Percentiles rank a stretch among this genome's conserved stretches.
Evolutionary conservation across 1,140 invertebrate genomes (phyloP).

Genomic region (Bacillus rossius): DNA sequence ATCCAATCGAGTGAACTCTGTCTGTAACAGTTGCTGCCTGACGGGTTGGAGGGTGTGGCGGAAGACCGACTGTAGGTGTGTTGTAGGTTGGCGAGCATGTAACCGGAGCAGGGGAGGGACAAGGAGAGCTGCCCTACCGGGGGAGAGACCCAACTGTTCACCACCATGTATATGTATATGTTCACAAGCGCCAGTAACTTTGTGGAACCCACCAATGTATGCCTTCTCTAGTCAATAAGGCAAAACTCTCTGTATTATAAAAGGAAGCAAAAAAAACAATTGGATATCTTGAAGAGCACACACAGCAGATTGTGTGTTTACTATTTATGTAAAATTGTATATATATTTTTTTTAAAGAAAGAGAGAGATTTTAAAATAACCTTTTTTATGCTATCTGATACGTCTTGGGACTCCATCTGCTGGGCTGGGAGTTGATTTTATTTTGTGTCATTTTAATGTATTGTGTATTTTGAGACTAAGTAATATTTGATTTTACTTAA

Average conservation of each 20-base stretch:
- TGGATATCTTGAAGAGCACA: too few relatives aligned
- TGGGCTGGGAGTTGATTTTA: too few relatives aligned
- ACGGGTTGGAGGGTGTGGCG: too few relatives aligned
- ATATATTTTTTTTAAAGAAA: conserved; percentile 17
- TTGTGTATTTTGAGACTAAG: too few relatives aligned
- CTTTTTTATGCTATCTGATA: conserved; percentile 1
- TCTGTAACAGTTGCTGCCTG: too few relatives aligned
- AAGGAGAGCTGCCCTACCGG: conserved; percentile 7
- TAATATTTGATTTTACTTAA: background rate
- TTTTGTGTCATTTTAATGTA: too few relatives aligned
- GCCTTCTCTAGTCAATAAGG: conserved; percentile 13
- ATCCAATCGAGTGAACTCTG: too few relatives aligned
- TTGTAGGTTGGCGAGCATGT: background rate
- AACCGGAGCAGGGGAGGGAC: conserved; percentile 8
- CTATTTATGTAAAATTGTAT: conserved; percentile 19
- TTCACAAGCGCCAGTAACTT: conserved; percentile 14
- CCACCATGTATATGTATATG: too few relatives aligned
- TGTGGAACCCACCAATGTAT: conserved; percentile 1
- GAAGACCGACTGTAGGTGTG: too few relatives aligned
- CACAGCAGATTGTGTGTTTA: conserved; percentile 6
- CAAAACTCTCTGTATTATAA: conserved; percentile 15
- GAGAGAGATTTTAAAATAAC: conserved; percentile 6
- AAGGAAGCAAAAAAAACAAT: background rate
- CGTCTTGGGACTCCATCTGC: too few relatives aligned
- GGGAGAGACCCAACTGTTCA: too few relatives aligned